Base-by-base conservation (phyloP, 2,888 invertebrate species). In the Acrocyrtus sp. region DNA sequence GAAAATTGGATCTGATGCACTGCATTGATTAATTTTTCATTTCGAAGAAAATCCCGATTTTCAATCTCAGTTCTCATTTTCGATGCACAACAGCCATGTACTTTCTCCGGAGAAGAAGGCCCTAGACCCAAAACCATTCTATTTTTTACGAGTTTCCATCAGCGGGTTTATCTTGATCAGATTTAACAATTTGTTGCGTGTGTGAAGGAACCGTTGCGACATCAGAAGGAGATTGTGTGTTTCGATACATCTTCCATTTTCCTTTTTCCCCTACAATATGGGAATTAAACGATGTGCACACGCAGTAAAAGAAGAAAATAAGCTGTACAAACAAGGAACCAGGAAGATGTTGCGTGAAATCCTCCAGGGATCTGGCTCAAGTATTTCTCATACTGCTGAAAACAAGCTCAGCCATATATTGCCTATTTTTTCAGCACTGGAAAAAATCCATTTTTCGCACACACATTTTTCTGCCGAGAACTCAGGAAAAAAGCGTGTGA, bases 361-460 rank as follows among this genome's bases (percentile, higher is more conserved):
- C 39, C 68, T 68, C 68, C n/a, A 22, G 68, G 68, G 68, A 68
- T 61, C 54, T 51, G 51, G 27, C 57, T 66, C 47, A 60, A 68
- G 58, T 68, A 68, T 68, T 54, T 50, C 43, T 24, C n/a, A n/a
- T n/a, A n/a, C n/a, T 43, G 22, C 34, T 54, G 56, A 47, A 65
- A 26, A 39, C 21, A 63, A 53, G 41, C 63, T 53, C 41, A 63
- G 53, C 65, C 65, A 65, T 53, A 50, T 56, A 24, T 56, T 65
- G 43, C 54, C 47, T 47, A 34, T 54, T 50, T 63, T 51, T 65
- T 47, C 56, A 22, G 29, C 41, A 39, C 43, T 58, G 45, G 51
- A 58, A 47, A 34, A 41, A 21, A n/a, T n/a, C n/a, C n/a, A n/a
- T n/a, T n/a, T n/a, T n/a, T n/a, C n/a, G n/a, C n/a, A n/a, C n/a